Conservation (phyloP, 2,113 vertebrate species). For the Camelus dromedarius region DNA sequence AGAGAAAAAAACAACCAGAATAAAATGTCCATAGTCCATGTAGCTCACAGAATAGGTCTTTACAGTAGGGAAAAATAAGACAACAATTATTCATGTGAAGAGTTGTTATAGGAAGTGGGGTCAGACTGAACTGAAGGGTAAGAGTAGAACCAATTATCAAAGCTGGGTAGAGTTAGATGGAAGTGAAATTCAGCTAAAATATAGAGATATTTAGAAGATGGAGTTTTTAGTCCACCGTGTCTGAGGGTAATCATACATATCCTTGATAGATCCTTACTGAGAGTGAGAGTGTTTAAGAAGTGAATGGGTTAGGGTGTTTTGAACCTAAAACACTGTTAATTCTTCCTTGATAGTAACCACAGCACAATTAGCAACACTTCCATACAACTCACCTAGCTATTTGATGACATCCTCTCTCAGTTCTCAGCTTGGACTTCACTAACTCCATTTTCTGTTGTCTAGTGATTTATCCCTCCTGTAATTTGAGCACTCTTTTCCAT, state of each 20-base stretch:
- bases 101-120: background rate
- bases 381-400: too few relatives aligned
- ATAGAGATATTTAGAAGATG: background rate
- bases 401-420: too few relatives aligned
- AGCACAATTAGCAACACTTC: too few relatives aligned
- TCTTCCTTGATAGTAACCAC: too few relatives aligned
- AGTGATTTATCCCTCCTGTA: background rate
- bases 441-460: background rate
- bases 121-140: background rate
- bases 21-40: background rate
- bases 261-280: background rate
- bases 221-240: background rate
- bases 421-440: background rate
- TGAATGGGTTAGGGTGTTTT: background rate
- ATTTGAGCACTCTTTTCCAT: background rate
- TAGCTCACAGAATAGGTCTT: background rate
- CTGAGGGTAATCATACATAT: background rate
- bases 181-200: background rate
- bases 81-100: background rate
- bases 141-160: background rate
- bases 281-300: background rate
- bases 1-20: background rate
- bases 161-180: background rate
- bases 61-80: constrained; percentile 1
- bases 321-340: too few relatives aligned